phyloP scores from a whole-genome alignment of 2,797 vertebrate species.

The Myotis vivesi region DNA sequence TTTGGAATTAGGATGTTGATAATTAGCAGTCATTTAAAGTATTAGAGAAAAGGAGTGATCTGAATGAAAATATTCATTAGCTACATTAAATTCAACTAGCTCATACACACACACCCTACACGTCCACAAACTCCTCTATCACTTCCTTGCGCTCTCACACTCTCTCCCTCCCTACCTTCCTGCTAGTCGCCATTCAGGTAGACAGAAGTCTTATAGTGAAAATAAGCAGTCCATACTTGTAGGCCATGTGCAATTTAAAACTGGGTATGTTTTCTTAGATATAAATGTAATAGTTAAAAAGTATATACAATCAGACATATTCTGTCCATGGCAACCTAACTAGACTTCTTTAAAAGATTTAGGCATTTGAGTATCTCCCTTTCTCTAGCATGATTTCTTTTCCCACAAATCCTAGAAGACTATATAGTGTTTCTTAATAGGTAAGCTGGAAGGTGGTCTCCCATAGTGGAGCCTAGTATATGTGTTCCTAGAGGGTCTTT shows the following conservation, averaged over 20 bases:
- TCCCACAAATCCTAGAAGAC: not conserved
- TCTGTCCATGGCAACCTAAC: not conserved
- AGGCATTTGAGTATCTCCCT: not conserved
- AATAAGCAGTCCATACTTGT: not conserved
- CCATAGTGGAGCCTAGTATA: not conserved
- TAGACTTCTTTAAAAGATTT: not conserved
- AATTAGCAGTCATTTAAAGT: not conserved
- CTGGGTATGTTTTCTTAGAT: not conserved
- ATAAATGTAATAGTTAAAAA: not conserved
- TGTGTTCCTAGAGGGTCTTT: not conserved
- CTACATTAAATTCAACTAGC: not conserved
- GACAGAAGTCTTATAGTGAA: not conserved
- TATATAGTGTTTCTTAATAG: not conserved
- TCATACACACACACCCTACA: too few species aligned
- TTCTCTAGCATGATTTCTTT: not conserved
- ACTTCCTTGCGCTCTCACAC: too few species aligned
- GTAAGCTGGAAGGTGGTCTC: not conserved
- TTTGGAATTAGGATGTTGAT: not conserved
- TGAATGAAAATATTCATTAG: constrained; percentile 1
- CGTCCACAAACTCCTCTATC: too few species aligned
- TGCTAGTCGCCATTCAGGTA: too few species aligned
- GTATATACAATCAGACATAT: not conserved
- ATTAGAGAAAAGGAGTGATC: not conserved
- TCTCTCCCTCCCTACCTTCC: too few species aligned
- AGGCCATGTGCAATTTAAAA: not conserved